A percentile compares a stretch with the other conserved stretches of the same genome.
Conservation (phyloP, 2,113 vertebrate genomes). For the Pomatostomus ruficeps region DNA sequence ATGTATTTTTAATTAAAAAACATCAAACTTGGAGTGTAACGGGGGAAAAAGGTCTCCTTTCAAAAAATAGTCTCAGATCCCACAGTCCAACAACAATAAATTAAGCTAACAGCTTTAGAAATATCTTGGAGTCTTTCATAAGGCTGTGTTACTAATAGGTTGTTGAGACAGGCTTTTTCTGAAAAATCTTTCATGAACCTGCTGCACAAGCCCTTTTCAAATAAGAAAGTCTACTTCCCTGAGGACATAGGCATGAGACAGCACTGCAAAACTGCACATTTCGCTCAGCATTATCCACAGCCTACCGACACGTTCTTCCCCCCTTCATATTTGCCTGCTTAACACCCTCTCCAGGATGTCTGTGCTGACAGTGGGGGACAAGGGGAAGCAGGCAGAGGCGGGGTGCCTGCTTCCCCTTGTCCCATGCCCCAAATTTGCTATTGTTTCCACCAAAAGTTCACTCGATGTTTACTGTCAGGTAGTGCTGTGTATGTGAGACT, state of each 20-base stretch:
- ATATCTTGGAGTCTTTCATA: not conserved
- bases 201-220: slow-evolving; percentile 29
- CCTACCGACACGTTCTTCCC: not conserved
- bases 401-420: too few species aligned
- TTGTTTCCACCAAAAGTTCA: not conserved
- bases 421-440: not conserved
- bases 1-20: not conserved
- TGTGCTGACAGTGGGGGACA: not conserved
- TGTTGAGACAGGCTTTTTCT: slow-evolving; percentile 12
- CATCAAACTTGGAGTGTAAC: not conserved
- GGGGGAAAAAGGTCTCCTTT: not conserved
- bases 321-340: not conserved
- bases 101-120: slow-evolving; percentile 16
- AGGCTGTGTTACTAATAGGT: not conserved
- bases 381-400: not conserved
- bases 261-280: slow-evolving; percentile 2
- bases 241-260: slow-evolving; percentile 15
- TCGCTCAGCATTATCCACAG: slow-evolving; percentile 29
- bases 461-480: not conserved
- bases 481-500: not conserved
- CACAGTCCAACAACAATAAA: not conserved
- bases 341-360: not conserved
- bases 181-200: slow-evolving; percentile 12
- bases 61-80: not conserved
- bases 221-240: slow-evolving; percentile 1